Evolutionary conservation across 2,797 vertebrate species (phyloP).

Genomic region (Esox masquinongy): DNA sequence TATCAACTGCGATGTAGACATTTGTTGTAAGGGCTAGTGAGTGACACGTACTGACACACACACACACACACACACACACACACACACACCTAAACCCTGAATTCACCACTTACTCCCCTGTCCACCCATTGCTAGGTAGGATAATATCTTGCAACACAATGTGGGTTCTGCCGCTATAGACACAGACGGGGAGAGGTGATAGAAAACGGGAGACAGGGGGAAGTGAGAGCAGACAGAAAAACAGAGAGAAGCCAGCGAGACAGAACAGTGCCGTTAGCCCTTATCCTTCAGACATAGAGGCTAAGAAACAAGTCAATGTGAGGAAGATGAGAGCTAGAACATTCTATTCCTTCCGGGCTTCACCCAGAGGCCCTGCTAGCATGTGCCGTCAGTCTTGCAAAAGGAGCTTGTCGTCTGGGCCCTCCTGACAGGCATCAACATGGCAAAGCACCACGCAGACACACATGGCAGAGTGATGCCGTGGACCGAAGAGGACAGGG

Average conservation of each 20-base stretch:
- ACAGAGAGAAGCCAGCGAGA: not conserved
- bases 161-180: not conserved
- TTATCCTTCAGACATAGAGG: not conserved
- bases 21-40: not conserved
- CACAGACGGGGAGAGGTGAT: not conserved
- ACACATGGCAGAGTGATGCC: slow-evolving; percentile 12
- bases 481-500: not conserved
- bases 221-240: not conserved
- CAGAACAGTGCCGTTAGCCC: too few relatives aligned
- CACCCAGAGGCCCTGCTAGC: not conserved
- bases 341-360: not conserved
- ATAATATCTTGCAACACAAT: not conserved
- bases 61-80: not conserved
- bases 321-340: not conserved
- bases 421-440: slow-evolving; percentile 39
- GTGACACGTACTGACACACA: not conserved
- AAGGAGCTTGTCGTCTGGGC: slow-evolving; percentile 30
- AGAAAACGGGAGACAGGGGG: not conserved
- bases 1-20: too few relatives aligned
- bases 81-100: not conserved
- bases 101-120: not conserved
- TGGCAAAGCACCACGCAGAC: slow-evolving; percentile 41
- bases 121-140: not conserved
- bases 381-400: not conserved
- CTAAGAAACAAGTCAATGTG: not conserved